A percentile compares a stretch with the other conserved stretches of the same genome.
phyloP scores from a whole-genome alignment of 1,140 invertebrate species.

The Leguminivora glycinivorella region DNA sequence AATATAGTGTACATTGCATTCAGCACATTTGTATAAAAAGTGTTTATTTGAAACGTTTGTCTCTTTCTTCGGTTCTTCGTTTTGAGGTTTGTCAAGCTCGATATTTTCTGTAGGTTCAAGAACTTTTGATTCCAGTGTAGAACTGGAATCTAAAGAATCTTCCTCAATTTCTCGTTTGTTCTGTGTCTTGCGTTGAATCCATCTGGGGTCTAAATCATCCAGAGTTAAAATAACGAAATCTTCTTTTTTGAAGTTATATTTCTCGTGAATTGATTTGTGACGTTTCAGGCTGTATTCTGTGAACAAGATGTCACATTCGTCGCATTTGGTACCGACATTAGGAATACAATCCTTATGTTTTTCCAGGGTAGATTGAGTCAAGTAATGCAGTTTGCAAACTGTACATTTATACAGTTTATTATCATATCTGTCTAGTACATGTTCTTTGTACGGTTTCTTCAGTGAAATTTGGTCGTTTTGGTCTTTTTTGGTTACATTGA shows the following conservation, averaged over 20 bases:
- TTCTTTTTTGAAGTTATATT: neutral
- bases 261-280: conserved; percentile 8
- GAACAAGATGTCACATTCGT: neutral
- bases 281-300: neutral
- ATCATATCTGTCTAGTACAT: neutral
- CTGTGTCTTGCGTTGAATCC: neutral
- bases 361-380: neutral
- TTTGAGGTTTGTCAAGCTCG: neutral
- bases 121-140: too few relatives aligned
- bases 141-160: neutral
- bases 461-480: neutral
- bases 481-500: too few relatives aligned
- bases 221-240: conserved; percentile 7
- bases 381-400: neutral
- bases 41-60: neutral
- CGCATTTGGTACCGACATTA: neutral
- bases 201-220: neutral
- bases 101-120: too few relatives aligned
- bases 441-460: neutral
- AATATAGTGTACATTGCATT: conserved; percentile 38
- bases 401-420: conserved; percentile 13
- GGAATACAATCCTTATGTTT: neutral
- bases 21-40: conserved; percentile 33
- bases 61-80: neutral
- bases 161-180: neutral